A percentile compares a stretch with the other conserved stretches of the same genome.
Conservation (phyloP, 2,797 vertebrate species). For the Tarsius wallacei region DNA sequence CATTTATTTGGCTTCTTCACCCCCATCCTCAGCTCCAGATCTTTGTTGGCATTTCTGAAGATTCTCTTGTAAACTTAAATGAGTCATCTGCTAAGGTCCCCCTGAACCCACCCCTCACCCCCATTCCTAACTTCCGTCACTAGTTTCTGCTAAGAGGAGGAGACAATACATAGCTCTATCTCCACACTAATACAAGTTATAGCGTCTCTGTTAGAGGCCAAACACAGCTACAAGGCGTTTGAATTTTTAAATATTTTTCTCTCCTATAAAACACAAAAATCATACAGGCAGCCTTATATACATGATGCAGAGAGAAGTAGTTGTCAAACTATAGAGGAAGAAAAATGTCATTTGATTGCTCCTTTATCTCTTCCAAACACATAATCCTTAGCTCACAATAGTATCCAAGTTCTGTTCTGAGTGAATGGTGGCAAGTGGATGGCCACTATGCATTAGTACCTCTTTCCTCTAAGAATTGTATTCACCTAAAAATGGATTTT, state of each 20-base stretch:
- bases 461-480: slow-evolving; percentile 5
- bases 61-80: not conserved
- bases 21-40: not conserved
- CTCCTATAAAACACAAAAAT: not conserved
- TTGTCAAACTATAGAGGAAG: not conserved
- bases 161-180: not conserved
- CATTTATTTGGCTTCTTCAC: not conserved
- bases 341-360: not conserved
- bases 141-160: not conserved
- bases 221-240: not conserved
- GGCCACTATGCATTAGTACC: not conserved
- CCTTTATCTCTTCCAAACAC: not conserved
- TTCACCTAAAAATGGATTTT: not conserved
- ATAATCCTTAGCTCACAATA: not conserved
- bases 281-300: not conserved
- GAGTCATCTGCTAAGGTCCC: not conserved
- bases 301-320: not conserved
- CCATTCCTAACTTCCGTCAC: not conserved
- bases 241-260: not conserved
- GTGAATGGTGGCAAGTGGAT: not conserved
- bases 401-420: not conserved
- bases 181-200: not conserved
- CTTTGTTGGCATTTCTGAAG: not conserved
- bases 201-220: not conserved
- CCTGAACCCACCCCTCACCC: too few species aligned